A percentile compares a stretch with the other conserved stretches of the same genome.
These are phyloP conservation scores for Cyprinus carpio DNA, from an alignment of 2,113 vertebrate species.

Conservation along the genomic window DNA sequence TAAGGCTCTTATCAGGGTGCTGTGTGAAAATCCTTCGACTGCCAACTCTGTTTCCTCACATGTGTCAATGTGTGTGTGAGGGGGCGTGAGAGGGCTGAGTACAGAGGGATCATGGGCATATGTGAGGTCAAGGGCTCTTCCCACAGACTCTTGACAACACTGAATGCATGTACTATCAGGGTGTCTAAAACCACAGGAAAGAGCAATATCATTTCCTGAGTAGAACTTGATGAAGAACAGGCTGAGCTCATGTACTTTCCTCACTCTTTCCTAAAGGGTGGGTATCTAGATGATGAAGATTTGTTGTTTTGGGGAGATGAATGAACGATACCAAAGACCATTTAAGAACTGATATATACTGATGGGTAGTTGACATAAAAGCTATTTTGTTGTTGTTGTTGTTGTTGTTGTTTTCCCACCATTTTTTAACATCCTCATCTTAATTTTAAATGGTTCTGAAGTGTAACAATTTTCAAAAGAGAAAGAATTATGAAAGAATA, in stretches of 20 bases:
- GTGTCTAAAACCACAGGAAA: conserved; percentile 25
- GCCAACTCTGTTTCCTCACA: conserved; percentile 38
- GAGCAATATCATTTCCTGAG: conserved; percentile 30
- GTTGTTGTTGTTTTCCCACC: not conserved
- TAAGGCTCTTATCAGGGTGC: conserved; percentile 59
- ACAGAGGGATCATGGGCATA: conserved; percentile 31
- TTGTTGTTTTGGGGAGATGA: not conserved
- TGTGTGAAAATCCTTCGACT: conserved; percentile 52
- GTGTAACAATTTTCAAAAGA: not conserved
- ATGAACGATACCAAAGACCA: not conserved
- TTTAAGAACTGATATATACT: not conserved
- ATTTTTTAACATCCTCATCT: not conserved
- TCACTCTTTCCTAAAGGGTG: conserved; percentile 21
- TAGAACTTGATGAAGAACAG: conserved; percentile 23
- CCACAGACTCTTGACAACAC: not conserved
- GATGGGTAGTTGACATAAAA: not conserved
- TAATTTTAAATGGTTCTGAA: not conserved
- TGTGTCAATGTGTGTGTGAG: conserved; percentile 25
- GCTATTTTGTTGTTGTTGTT: not conserved
- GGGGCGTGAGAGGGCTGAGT: not conserved
- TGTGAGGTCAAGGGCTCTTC: conserved; percentile 54
- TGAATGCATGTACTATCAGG: conserved; percentile 12
- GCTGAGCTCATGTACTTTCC: not conserved
- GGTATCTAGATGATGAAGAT: not conserved
- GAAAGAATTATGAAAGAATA: not conserved